Percentiles rank a stretch among this genome's conserved stretches.
phyloP scores from a whole-genome alignment of 2,888 invertebrate species.

The Nymphalis polychloros region DNA sequence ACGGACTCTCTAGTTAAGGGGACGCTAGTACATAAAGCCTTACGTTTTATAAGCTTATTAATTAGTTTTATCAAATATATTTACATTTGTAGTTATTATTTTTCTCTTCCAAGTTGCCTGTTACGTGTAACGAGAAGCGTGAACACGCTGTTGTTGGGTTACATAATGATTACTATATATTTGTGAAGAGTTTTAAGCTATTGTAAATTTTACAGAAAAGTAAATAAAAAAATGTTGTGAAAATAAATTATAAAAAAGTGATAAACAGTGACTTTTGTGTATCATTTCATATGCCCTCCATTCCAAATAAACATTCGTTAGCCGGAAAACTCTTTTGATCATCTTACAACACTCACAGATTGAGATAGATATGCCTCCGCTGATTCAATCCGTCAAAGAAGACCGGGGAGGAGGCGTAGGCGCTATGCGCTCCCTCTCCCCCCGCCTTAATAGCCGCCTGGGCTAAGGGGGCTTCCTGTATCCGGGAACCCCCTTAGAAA shows the following conservation, averaged over 20 bases:
- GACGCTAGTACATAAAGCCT: constrained; percentile 67
- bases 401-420: too few relatives aligned
- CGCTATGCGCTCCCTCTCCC: too few relatives aligned
- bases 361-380: too few relatives aligned
- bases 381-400: too few relatives aligned
- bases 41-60: constrained; percentile 69
- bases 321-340: too few relatives aligned
- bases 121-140: constrained; percentile 56
- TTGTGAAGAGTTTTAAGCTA: constrained; percentile 81
- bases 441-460: too few relatives aligned
- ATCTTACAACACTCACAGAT: too few relatives aligned
- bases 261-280: constrained; percentile 71
- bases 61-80: constrained; percentile 69
- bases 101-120: constrained; percentile 74
- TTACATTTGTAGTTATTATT: constrained; percentile 62
- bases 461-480: too few relatives aligned
- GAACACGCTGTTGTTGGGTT: constrained; percentile 64
- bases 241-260: constrained; percentile 82
- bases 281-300: constrained; percentile 50
- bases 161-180: constrained; percentile 70
- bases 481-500: too few relatives aligned
- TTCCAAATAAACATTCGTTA: neutral
- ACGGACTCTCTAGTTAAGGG: constrained; percentile 72
- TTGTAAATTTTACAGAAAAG: constrained; percentile 82
- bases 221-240: constrained; percentile 81